Base-by-base conservation (phyloP, 1,140 invertebrate genomes). In the Onthophagus taurus region DNA sequence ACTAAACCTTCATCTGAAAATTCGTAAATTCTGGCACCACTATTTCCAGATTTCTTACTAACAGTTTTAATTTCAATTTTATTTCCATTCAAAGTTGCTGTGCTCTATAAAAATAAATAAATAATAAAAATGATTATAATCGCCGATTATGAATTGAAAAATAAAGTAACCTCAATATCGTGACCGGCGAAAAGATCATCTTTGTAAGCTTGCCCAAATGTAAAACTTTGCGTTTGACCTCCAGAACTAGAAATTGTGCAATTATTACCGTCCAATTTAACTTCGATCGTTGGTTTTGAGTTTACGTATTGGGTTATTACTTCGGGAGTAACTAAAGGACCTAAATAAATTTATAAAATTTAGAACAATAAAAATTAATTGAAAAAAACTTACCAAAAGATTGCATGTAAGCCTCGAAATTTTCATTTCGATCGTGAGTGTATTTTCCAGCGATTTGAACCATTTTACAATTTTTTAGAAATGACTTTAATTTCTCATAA, bases 381-480 rank as follows among this genome's bases (percentile, higher is more conserved):
- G n/a, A n/a, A n/a, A n/a, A n/a, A n/a, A n/a, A n/a, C n/a, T n/a
- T 26, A 41, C 38, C 38, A n/a, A 41, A 16, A 2, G 12, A 12
- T 11, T 29, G 21, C 3, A 41, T 13, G 14, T 29, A 41, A 16
- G n/a, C 23, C 8, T 26, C 16, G 4, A 41, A 41, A 29, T 41
- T 41, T 41, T 41, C 38, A 14, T 41, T 41, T 13, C 12, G 24
- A 26, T 41, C 16, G 2, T 26, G 11, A 7, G 24, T n/a, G 14
- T 41, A 41, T 17, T 41, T 41, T 29, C 38, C 38, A 9, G 38
- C 11, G 23, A 41, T 41, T 29, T 29, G 23, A 4, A 29, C 21
- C 38, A 41, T 41, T 4, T 14, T 35, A n/a, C n/a, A n/a, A n/a
- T n/a, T n/a, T n/a, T n/a, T n/a, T n/a, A n/a, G n/a, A n/a, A n/a